Conservation (phyloP, 2,113 vertebrate species). For the Podarcis muralis region DNA sequence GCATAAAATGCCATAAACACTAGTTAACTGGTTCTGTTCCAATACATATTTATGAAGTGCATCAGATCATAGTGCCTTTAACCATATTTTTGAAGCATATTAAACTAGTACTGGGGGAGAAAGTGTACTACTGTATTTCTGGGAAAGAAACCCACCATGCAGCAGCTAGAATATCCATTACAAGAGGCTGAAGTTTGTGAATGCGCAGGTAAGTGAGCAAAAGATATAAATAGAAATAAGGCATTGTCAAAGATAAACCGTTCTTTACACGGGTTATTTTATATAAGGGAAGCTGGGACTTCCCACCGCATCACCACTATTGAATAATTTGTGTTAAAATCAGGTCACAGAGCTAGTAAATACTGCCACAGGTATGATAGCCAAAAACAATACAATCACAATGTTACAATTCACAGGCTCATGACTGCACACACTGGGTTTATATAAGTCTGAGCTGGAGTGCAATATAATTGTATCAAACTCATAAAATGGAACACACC, state of each 20-base stretch:
- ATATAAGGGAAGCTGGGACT: neutral
- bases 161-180: neutral
- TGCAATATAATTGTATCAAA: neutral
- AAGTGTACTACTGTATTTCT: neutral
- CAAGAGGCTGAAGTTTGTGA: conserved; percentile 47
- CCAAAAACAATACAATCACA: neutral
- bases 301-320: neutral
- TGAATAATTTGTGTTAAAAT: neutral
- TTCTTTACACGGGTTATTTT: conserved; percentile 4
- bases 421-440: neutral
- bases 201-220: neutral
- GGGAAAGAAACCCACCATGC: neutral
- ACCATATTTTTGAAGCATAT: rapidly evolving
- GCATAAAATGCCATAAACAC: neutral
- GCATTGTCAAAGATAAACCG: neutral
- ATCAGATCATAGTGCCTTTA: rapidly evolving
- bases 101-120: neutral
- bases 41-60: neutral
- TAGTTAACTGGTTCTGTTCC: neutral
- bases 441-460: neutral
- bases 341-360: neutral
- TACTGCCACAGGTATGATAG: neutral
- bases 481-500: neutral
- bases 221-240: neutral
- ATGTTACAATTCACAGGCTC: neutral